Evolutionary conservation across 2,797 vertebrate species (phyloP).

Genomic region (Gallinago nigripennis): DNA sequence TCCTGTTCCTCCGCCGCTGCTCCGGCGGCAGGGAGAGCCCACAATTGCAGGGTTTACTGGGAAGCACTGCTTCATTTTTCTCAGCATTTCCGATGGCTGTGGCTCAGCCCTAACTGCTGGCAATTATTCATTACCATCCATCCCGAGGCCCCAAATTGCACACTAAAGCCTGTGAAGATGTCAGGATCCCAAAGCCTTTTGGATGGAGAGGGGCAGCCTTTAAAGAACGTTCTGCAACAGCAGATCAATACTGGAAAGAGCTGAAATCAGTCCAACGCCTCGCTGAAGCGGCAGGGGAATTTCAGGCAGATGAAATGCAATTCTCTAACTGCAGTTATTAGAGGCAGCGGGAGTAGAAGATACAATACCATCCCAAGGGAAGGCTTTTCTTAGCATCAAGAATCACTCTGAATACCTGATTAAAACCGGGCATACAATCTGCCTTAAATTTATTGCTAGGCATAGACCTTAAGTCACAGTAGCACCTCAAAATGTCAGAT

Average conservation of each 20-base stretch:
- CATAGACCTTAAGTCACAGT: not conserved
- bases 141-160: not conserved
- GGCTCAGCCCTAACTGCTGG: not conserved
- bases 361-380: conserved; percentile 24
- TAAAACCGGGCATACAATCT: not conserved
- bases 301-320: conserved; percentile 43
- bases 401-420: not conserved
- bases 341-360: conserved; percentile 5
- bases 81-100: not conserved
- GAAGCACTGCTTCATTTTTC: not conserved
- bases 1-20: not conserved
- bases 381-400: conserved; percentile 53
- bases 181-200: not conserved
- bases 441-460: not conserved
- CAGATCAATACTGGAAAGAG: conserved; percentile 12
- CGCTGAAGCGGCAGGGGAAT: not conserved
- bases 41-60: not conserved
- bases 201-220: not conserved
- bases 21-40: not conserved
- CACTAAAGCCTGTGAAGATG: not conserved
- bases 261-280: not conserved
- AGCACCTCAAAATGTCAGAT: not conserved
- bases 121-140: conserved; percentile 1
- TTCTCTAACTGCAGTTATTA: conserved; percentile 42
- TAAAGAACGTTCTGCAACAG: not conserved